These are phyloP conservation scores for Laupala kohalensis DNA, from an alignment of 1,140 invertebrate genomes.

Conservation along the genomic window DNA sequence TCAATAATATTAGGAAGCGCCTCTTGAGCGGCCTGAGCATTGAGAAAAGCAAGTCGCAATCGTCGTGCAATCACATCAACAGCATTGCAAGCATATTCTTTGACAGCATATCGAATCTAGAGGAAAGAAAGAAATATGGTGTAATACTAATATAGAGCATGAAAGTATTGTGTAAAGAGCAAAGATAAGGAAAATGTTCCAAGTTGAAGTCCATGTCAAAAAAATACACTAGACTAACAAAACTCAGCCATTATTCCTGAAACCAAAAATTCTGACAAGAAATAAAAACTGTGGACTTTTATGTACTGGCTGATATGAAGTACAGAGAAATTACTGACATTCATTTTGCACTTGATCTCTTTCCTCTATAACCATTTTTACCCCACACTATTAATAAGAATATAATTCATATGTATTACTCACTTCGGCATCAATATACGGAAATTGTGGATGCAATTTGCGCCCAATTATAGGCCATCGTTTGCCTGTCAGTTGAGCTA, in stretches of 20 bases:
- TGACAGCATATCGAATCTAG: conserved; percentile 73
- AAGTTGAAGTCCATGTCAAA: too few relatives aligned
- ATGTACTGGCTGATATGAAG: too few relatives aligned
- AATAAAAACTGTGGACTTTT: too few relatives aligned
- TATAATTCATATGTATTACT: conserved; percentile 19
- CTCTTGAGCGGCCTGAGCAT: conserved; percentile 92
- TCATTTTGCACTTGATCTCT: too few relatives aligned
- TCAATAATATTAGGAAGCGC: conserved; percentile 81
- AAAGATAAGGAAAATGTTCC: too few relatives aligned
- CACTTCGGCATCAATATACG: conserved; percentile 97
- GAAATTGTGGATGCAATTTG: conserved; percentile 93
- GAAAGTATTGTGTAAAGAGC: too few relatives aligned
- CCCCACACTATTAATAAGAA: neutral
- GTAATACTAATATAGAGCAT: neutral
- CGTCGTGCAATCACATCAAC: conserved; percentile 93
- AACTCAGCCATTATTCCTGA: too few relatives aligned
- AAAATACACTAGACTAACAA: too few relatives aligned
- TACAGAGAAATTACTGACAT: too few relatives aligned
- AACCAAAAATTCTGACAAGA: too few relatives aligned
- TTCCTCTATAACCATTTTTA: neutral
- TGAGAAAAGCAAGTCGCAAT: conserved; percentile 86
- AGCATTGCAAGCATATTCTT: conserved; percentile 92
- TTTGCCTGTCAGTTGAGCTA: conserved; percentile 89
- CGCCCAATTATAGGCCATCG: conserved; percentile 93
- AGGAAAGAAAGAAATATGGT: neutral